phyloP scores from a whole-genome alignment of 2,797 vertebrate species.

The Ispidina picta region DNA sequence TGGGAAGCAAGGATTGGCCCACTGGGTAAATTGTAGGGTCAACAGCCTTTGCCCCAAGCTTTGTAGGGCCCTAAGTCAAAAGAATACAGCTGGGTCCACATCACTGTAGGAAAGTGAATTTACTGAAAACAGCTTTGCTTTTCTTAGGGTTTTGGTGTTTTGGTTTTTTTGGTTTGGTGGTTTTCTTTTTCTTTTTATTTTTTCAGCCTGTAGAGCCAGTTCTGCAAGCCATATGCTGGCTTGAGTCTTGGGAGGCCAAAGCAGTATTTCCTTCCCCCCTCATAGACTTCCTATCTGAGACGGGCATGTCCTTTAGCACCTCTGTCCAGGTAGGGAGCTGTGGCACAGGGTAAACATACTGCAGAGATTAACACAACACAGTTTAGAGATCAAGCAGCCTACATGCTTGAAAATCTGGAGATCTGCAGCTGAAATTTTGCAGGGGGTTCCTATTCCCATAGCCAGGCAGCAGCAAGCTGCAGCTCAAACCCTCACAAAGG shows the following conservation, averaged over 20 bases:
- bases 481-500: background rate
- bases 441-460: background rate
- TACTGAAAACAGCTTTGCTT: constrained; percentile 31
- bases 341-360: background rate
- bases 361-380: background rate
- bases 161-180: no score
- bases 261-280: background rate
- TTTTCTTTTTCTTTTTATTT: background rate
- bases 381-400: background rate
- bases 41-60: background rate
- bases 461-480: background rate
- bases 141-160: background rate
- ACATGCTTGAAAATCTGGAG: background rate
- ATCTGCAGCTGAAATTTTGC: background rate
- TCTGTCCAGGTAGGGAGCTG: constrained; percentile 33
- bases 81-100: constrained; percentile 3
- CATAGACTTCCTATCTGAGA: background rate
- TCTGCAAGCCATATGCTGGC: constrained; percentile 58
- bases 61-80: background rate
- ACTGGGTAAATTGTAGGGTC: background rate
- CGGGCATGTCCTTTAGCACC: background rate
- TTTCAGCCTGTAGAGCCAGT: background rate
- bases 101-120: constrained; percentile 8
- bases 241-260: background rate
- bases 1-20: background rate